phyloP scores from a whole-genome alignment of 2,888 invertebrate genomes.

The Parelbella ahira region DNA sequence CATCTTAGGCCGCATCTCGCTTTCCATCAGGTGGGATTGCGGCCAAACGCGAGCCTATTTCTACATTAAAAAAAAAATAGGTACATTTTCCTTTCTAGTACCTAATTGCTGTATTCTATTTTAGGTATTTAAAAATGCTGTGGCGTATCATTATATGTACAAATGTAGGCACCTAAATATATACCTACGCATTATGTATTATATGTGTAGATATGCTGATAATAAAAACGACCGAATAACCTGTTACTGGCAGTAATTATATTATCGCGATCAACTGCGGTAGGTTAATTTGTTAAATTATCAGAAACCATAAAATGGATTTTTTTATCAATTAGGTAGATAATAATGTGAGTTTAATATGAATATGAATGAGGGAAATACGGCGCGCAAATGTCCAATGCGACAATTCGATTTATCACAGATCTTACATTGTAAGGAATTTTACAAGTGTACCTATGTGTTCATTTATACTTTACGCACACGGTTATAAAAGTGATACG shows the following conservation, averaged over 20 bases:
- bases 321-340: constrained; percentile 36
- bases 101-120: too few relatives aligned
- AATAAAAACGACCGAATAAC: too few relatives aligned
- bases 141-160: too few relatives aligned
- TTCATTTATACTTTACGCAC: constrained; percentile 34
- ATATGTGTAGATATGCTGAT: too few relatives aligned
- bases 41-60: too few relatives aligned
- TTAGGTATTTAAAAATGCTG: too few relatives aligned
- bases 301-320: constrained; percentile 3
- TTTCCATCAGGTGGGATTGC: too few relatives aligned
- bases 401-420: constrained; percentile 46
- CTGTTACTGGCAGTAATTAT: constrained; percentile 6
- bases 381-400: constrained; percentile 39
- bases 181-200: too few relatives aligned
- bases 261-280: constrained; percentile 39
- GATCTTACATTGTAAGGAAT: constrained; percentile 57
- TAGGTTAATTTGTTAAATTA: constrained; percentile 41
- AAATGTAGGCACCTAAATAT: not conserved
- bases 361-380: constrained; percentile 34
- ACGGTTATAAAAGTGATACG: too few relatives aligned
- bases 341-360: constrained; percentile 14
- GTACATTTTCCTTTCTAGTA: too few relatives aligned
- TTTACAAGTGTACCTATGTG: constrained; percentile 31
- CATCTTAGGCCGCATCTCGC: too few relatives aligned
- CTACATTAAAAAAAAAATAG: too few relatives aligned